Evolutionary conservation across 2,888 invertebrate species (phyloP), one percentile per base, ranked within the genome.

Genomic region (Limnephilus auricula): DNA sequence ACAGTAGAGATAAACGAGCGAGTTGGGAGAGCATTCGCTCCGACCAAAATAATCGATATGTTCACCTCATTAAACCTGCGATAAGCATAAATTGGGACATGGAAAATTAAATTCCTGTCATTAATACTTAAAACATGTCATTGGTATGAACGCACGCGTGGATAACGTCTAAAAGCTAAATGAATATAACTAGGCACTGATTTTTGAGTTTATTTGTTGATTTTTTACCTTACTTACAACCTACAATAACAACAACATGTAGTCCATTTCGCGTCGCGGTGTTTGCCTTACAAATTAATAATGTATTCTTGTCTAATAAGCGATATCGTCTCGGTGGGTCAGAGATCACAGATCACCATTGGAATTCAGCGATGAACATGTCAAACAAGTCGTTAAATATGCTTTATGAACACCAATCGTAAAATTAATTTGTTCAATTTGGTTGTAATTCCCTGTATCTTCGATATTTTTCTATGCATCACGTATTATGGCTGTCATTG

Each of bases 1-100:
- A 37, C 84, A 82, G 65, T 65, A 83, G 84, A 87, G 90, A 87
- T 83, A 88, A 88, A 40, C 90, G 86, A 79, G 32, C 88, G 78
- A 31, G 37, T 80, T 84, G 79, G 90, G 83, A 84, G 88, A 89
- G 87, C 65, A 31, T 78, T 89, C 32, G 40, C 45, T 37, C 40
- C 86, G 86, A 86, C 31, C 80, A 40, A 18, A 79, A 34, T 90
- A 40, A 32, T 25, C 90, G 45, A 40, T 84, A 40, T 37, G 37
- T 84, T 84, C 84, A 37, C 37, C 84, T 32, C n/a, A 65, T 80
- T 80, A 80, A 80, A 80, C 32, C 80, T 32, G 80, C 15, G 80
- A 80, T 80, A 80, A 80, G 31, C 65, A 65, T 65, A 25, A 40
- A 85, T 40, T 40, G 85, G 85, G 45, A 85, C 85, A 85, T 30